A percentile compares a stretch with the other conserved stretches of the same genome.
phyloP scores from a whole-genome alignment of 2,888 invertebrate genomes.

The Eupelmus urozonus region DNA sequence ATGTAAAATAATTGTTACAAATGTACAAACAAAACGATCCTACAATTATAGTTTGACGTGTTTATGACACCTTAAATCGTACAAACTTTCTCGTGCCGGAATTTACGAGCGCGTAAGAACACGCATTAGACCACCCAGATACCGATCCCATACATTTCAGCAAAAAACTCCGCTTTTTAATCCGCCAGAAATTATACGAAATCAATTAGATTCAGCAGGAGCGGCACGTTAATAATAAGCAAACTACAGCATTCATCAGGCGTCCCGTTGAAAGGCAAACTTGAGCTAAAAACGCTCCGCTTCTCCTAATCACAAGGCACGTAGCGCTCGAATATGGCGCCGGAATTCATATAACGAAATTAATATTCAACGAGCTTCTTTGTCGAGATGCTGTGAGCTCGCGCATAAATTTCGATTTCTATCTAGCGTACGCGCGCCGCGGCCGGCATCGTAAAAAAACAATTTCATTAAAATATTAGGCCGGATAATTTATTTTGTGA shows the following conservation, averaged over 20 bases:
- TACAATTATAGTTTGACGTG: background rate
- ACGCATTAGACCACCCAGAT: slow-evolving; percentile 44
- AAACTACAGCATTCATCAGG: slow-evolving; percentile 35
- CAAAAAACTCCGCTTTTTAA: background rate
- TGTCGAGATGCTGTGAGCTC: slow-evolving; percentile 19
- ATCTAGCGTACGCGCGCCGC: slow-evolving; percentile 11
- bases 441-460: slow-evolving; percentile 15
- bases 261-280: slow-evolving; percentile 49
- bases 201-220: slow-evolving; percentile 39
- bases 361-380: slow-evolving; percentile 44
- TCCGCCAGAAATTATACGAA: slow-evolving; percentile 31
- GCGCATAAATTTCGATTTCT: slow-evolving; percentile 49
- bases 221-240: slow-evolving; percentile 40
- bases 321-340: slow-evolving; percentile 4
- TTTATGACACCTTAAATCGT: background rate
- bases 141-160: slow-evolving; percentile 20
- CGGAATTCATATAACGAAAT: slow-evolving; percentile 46
- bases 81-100: slow-evolving; percentile 20
- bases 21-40: background rate
- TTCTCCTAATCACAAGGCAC: slow-evolving; percentile 9
- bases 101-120: slow-evolving; percentile 43
- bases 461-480: slow-evolving; percentile 56
- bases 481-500: slow-evolving; percentile 49
- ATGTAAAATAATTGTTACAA: background rate
- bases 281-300: slow-evolving; percentile 5